These are phyloP conservation scores for Microctonus aethiopoides DNA, from an alignment of 2,888 invertebrate species.

Conservation along the genomic window DNA sequence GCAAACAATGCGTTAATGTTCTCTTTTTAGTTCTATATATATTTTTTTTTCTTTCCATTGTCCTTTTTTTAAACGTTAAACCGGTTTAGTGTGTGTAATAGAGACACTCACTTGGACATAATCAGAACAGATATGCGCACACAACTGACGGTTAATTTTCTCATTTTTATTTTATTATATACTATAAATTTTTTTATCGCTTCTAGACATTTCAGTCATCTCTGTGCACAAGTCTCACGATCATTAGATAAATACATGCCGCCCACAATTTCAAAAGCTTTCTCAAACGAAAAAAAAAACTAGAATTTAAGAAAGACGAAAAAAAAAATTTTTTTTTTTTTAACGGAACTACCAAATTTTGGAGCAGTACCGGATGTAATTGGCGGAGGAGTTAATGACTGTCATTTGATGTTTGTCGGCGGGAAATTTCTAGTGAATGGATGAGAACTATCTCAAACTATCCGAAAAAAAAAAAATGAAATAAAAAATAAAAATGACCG, in stretches of 20 bases:
- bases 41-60: too few relatives aligned
- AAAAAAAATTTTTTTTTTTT: too few relatives aligned
- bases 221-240: neutral
- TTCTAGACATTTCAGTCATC: neutral
- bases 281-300: neutral
- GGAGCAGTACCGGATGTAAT: slow-evolving; percentile 21
- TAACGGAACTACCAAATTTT: slow-evolving; percentile 10
- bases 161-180: neutral
- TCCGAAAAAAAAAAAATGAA: neutral
- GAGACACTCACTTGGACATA: slow-evolving; percentile 22
- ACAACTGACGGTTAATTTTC: neutral
- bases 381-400: slow-evolving; percentile 11
- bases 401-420: neutral
- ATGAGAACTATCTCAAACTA: neutral
- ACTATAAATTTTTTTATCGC: neutral
- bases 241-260: neutral
- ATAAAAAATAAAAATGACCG: neutral
- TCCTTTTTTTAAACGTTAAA: neutral
- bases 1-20: neutral
- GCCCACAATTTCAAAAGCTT: neutral
- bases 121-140: slow-evolving; percentile 12
- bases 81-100: slow-evolving; percentile 19
- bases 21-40: too few relatives aligned
- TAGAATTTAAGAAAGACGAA: neutral
- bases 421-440: slow-evolving; percentile 6